Conservation (phyloP, 2,888 invertebrate genomes). For the Himalopsyche japonica region DNA sequence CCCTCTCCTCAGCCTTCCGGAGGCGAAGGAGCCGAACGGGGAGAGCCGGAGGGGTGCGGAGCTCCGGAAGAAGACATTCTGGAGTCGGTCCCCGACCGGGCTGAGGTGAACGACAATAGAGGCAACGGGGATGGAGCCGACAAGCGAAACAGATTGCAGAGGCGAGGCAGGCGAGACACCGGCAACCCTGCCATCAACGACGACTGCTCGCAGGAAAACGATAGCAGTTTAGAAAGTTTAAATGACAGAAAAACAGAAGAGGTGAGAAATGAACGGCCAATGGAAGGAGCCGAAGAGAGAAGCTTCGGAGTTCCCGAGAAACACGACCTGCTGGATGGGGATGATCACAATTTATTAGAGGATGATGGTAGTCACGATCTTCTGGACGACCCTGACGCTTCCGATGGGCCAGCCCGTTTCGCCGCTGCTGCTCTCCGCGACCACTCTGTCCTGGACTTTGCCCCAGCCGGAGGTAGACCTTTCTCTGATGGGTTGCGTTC, state of each 20-base stretch:
- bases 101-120: conserved; percentile 34
- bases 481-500: conserved; percentile 42
- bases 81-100: conserved; percentile 17
- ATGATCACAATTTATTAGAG: conserved; percentile 46
- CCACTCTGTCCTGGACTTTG: conserved; percentile 38
- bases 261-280: neutral
- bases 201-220: conserved; percentile 40
- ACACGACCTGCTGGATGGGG: conserved; percentile 54
- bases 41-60: conserved; percentile 52
- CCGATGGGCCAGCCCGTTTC: neutral
- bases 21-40: conserved; percentile 53
- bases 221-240: conserved; percentile 22
- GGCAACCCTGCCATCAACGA: conserved; percentile 31
- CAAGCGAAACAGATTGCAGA: neutral
- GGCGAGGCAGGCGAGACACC: conserved; percentile 12
- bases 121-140: conserved; percentile 35
- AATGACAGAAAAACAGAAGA: neutral
- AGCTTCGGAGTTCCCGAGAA: conserved; percentile 45
- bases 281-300: neutral
- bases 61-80: conserved; percentile 35
- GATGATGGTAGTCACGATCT: conserved; percentile 35
- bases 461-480: conserved; percentile 44
- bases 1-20: conserved; percentile 33
- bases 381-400: conserved; percentile 4
- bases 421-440: neutral